A percentile compares a stretch with the other conserved stretches of the same genome.
Conservation (phyloP, 2,888 invertebrate genomes). For the Nemurella pictetii region DNA sequence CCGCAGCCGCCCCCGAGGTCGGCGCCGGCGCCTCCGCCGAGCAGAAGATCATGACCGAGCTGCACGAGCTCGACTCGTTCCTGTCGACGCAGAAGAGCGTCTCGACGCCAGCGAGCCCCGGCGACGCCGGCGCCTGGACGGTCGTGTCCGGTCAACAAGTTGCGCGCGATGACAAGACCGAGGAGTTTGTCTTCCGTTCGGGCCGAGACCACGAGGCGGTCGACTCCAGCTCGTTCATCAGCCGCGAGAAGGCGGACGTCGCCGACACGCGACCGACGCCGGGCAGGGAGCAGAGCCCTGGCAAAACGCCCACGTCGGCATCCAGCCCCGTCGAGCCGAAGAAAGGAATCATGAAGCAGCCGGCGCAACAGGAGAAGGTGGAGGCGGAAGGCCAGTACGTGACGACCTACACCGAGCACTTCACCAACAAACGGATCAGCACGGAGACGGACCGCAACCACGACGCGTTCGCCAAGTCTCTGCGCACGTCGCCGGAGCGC, state of each 20-base stretch:
- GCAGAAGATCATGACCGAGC: conserved; percentile 67
- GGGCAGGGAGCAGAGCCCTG: too few species aligned
- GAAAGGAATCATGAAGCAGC: conserved; percentile 43
- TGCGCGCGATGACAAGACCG: conserved; percentile 53
- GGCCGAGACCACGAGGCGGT: conserved; percentile 32
- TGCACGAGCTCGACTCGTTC: conserved; percentile 58
- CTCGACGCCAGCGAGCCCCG: conserved; percentile 45
- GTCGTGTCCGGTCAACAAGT: conserved; percentile 41
- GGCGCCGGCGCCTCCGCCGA: conserved; percentile 47
- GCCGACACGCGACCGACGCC: too few species aligned
- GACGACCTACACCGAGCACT: conserved; percentile 65
- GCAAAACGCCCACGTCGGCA: too few species aligned
- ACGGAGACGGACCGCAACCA: conserved; percentile 72
- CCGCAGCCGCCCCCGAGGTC: not conserved
- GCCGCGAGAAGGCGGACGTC: not conserved
- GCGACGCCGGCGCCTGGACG: conserved; percentile 45
- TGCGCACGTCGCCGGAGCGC: conserved; percentile 62
- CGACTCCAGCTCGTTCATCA: not conserved
- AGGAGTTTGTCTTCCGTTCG: conserved; percentile 46
- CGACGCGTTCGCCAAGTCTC: conserved; percentile 73
- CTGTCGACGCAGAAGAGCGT: conserved; percentile 42
- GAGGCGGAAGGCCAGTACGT: conserved; percentile 54
- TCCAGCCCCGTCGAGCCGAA: conserved; percentile 46
- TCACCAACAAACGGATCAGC: conserved; percentile 58
- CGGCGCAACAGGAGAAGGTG: conserved; percentile 3